Conservation (phyloP, 2,113 vertebrate species). For the Prunella fulvescens region DNA sequence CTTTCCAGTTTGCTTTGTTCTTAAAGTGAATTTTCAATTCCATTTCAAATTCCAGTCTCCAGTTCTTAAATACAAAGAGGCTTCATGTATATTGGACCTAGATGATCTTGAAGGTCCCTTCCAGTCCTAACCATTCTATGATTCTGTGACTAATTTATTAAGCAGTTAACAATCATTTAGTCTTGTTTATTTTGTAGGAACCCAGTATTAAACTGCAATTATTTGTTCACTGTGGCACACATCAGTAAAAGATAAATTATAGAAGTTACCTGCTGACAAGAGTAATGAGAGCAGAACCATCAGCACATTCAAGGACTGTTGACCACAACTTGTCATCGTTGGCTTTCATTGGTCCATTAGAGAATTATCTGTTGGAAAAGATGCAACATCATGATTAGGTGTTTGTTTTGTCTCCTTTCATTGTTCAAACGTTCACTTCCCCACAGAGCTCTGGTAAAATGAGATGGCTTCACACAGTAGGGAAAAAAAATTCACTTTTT, state of each 20-base stretch:
- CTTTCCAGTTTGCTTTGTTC: background rate
- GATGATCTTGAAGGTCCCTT: background rate
- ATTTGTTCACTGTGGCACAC: accelerated
- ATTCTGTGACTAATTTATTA: background rate
- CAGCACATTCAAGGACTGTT: slow-evolving; percentile 87
- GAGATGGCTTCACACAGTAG: background rate
- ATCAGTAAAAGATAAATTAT: background rate
- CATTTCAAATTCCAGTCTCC: background rate
- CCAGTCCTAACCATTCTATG: background rate
- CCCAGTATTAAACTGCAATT: background rate
- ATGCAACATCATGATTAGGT: background rate
- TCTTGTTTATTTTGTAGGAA: background rate
- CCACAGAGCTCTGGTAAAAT: background rate
- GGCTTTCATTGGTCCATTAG: slow-evolving; percentile 81
- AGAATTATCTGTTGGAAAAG: slow-evolving; percentile 67
- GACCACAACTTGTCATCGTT: slow-evolving; percentile 95
- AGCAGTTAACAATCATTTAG: background rate
- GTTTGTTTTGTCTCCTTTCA: background rate
- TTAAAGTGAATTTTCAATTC: background rate
- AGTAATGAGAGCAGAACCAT: slow-evolving; percentile 84
- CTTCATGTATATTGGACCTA: background rate
- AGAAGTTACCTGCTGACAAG: slow-evolving; percentile 84
- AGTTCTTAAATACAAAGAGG: background rate
- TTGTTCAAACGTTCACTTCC: background rate
- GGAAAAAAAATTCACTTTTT: background rate